phyloP scores from a whole-genome alignment of 2,113 vertebrate genomes.

The Phalacrocorax carbo region DNA sequence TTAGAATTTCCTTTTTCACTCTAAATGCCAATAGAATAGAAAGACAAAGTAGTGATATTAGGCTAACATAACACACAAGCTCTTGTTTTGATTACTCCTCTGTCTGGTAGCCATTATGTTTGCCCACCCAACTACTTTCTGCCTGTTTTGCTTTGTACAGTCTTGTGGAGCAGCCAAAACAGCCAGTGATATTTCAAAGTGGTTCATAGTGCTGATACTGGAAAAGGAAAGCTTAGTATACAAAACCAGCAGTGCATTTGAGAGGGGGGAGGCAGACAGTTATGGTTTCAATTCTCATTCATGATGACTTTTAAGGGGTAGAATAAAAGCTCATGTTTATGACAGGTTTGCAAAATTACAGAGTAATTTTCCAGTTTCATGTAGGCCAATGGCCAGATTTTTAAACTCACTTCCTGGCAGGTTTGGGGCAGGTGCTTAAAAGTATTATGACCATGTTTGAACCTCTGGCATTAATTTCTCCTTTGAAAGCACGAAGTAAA shows the following conservation, averaged over 20 bases:
- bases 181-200: not conserved
- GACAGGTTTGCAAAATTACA: not conserved
- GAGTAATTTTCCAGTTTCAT: not conserved
- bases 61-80: conserved; percentile 17
- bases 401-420: not conserved
- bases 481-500: not conserved
- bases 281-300: not conserved
- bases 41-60: conserved; percentile 45
- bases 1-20: conserved; percentile 32
- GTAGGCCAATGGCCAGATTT: not conserved
- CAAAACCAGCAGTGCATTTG: not conserved
- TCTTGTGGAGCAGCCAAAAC: not conserved
- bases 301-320: not conserved
- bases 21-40: conserved; percentile 33
- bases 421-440: not conserved
- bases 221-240: not conserved
- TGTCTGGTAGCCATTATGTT: not conserved
- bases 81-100: conserved; percentile 49
- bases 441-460: not conserved
- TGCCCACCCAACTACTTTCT: conserved; percentile 8
- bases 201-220: not conserved
- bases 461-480: not conserved
- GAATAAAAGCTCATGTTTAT: not conserved
- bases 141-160: not conserved
- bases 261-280: not conserved